A percentile compares a stretch with the other conserved stretches of the same genome.
These are phyloP conservation scores for Odobenus rosmarus DNA, from an alignment of 2,113 vertebrate genomes.

Conservation along the genomic window DNA sequence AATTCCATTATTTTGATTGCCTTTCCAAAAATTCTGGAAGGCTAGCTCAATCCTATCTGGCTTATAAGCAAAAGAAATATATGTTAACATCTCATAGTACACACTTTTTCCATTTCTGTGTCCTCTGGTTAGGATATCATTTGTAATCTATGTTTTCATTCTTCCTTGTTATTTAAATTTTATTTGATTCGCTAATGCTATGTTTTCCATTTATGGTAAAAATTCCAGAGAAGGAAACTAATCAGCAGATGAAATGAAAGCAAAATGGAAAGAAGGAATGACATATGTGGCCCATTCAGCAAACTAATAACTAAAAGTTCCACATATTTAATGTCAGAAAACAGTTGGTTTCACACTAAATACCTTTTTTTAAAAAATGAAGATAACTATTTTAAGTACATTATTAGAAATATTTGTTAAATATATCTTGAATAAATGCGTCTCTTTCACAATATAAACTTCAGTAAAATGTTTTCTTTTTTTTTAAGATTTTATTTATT, in stretches of 20 bases:
- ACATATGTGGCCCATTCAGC: not conserved
- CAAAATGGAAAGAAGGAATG: constrained; percentile 39
- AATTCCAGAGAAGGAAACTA: constrained; percentile 51
- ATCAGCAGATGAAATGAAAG: constrained; percentile 52
- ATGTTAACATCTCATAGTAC: constrained; percentile 22
- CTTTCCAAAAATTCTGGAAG: constrained; percentile 58
- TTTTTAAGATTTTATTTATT: not conserved
- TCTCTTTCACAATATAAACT: not conserved
- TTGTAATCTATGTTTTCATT: constrained; percentile 37
- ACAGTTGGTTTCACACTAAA: not conserved
- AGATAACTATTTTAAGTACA: not conserved
- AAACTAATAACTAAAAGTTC: constrained; percentile 28
- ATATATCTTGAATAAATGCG: not conserved
- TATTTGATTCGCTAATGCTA: constrained; percentile 8
- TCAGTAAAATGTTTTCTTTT: not conserved
- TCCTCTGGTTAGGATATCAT: constrained; percentile 13
- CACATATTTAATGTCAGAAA: not conserved
- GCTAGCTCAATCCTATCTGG: not conserved
- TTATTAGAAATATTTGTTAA: constrained; percentile 13
- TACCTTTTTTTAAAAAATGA: not conserved
- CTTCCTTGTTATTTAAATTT: constrained; percentile 58
- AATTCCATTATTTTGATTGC: constrained; percentile 45
- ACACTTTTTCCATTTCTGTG: constrained; percentile 39
- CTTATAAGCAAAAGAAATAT: constrained; percentile 57
- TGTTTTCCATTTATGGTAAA: constrained; percentile 41